Base-by-base conservation (phyloP, 2,113 vertebrate genomes). In the Oostethus manadensis region DNA sequence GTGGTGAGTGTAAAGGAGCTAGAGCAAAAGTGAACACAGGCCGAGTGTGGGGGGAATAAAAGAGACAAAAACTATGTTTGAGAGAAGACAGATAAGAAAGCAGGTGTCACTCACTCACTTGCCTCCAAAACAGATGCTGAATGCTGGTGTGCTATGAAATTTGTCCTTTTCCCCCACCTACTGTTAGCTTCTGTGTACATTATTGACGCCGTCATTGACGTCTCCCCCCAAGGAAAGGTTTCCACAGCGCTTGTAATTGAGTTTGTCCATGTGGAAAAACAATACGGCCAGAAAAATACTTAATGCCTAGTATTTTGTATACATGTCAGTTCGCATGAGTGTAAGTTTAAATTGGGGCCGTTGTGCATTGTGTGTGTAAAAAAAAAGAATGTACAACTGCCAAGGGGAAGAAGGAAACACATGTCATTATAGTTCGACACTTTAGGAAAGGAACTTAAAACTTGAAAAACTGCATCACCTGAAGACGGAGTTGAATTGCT, bases 181-280 rank as follows among this genome's bases (percentile, higher is more conserved):
- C 56, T 50, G 60, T 58, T 49, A 53, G 44, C 58, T 46, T 66
- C 58, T 66, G 43, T 72, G 56, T 62, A 69, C 58, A 49, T 43
- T 72, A 62, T 79, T 71, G 71, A 69, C 68, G 49, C 70, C 60
- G 58, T 55, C 60, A 44, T 45, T 64, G 57, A 64, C 72, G 58
- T 62, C 58, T 59, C 23, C 54, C 70, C 55, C 59, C 56, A 57
- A 20, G 48, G 53, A 73, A 57, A 35, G 17, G 35, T 62, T 71
- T 73, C 75, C 55, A 57, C 68, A 47, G 54, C 62, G 66, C 59
- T 53, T 60, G 57, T 85, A 88, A 88, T 87, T 71, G 80, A 78
- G 81, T 84, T 88, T 87, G 80, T 84, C 85, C 85, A 87, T 85
- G 87, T 88, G 87, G 85, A 88, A 87, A 88, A 87, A 80, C 83